Conservation (phyloP, 2,113 vertebrate species). For the Rhinoderma darwinii region DNA sequence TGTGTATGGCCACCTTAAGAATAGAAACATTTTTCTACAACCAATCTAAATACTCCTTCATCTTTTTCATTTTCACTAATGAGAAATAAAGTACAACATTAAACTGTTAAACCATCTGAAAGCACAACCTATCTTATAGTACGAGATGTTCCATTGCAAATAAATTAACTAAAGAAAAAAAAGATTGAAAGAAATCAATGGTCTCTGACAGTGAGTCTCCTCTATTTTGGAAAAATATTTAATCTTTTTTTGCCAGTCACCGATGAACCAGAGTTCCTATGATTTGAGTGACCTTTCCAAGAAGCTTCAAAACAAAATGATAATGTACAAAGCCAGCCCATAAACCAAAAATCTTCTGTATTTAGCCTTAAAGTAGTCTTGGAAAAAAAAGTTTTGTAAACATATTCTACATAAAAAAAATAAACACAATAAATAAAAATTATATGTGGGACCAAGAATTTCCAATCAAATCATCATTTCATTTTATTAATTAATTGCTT, state of each 20-base stretch:
- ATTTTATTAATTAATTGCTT: too few species aligned
- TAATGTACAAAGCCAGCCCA: constrained; percentile 2
- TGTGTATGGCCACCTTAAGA: too few species aligned
- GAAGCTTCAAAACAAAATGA: constrained; percentile 14
- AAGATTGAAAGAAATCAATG: constrained; percentile 33
- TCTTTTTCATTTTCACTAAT: not conserved
- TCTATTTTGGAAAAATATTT: constrained; percentile 22
- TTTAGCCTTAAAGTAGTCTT: not conserved
- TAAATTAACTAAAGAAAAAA: not conserved
- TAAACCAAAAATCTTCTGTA: not conserved
- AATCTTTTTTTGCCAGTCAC: constrained; percentile 11
- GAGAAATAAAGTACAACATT: not conserved
- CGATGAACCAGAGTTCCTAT: constrained; percentile 15
- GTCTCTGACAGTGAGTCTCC: not conserved
- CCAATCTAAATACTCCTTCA: too few species aligned
- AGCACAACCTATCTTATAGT: not conserved
- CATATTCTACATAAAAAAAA: not conserved
- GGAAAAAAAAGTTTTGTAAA: not conserved
- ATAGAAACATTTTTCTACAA: too few species aligned
- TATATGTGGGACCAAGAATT: too few species aligned
- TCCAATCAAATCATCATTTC: too few species aligned
- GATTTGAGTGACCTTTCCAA: constrained; percentile 36
- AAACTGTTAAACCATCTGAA: not conserved
- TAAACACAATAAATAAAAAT: too few species aligned
- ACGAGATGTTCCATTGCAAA: constrained; percentile 11